Evolutionary conservation across 2,888 invertebrate genomes (phyloP), one percentile per base, ranked within the genome.

Genomic region (Sinhomidia bicolor): DNA sequence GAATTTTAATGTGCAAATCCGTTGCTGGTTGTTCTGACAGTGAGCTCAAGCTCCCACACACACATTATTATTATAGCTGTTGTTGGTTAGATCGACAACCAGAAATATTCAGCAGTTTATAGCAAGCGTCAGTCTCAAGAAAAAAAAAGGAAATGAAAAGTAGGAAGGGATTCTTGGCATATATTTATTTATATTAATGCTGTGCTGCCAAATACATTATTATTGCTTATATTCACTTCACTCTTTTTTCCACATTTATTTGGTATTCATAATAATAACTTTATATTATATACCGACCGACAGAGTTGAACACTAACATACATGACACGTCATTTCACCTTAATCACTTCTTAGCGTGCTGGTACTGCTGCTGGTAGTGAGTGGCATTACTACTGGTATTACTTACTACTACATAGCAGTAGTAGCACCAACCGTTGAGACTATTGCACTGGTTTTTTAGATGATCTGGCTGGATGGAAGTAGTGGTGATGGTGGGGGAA

Each of bases 271-370:
- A 6, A n/a, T n/a, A n/a, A n/a, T n/a, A n/a, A n/a, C n/a, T n/a
- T n/a, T n/a, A n/a, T n/a, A n/a, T n/a, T n/a, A n/a, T n/a, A n/a
- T n/a, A n/a, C n/a, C n/a, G n/a, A n/a, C n/a, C n/a, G n/a, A n/a
- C n/a, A n/a, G 14, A 17, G 4, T 29, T 65, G 20, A 20, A 44
- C 20, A 36, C 36, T 47, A 26, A 23, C n/a, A 47, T 26, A 26
- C 9, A 60, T 74, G 20, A 71, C 86, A 87, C 81, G 87, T 44
- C 74, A 81, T 68, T 81, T 81, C 87, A 87, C 84, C 88, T 88
- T 88, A 88, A 88, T 88, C 84, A 74, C 51, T 88, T 85, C n/a
- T 85, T 89, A 41, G 80, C 89, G 85, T 89, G 89, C 7, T n/a
- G 0, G 26, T n/a, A n/a, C n/a, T n/a, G n/a, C n/a, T n/a, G n/a